Base-by-base conservation (phyloP, 2,888 invertebrate genomes). In the Notocelia uddmanniana region DNA sequence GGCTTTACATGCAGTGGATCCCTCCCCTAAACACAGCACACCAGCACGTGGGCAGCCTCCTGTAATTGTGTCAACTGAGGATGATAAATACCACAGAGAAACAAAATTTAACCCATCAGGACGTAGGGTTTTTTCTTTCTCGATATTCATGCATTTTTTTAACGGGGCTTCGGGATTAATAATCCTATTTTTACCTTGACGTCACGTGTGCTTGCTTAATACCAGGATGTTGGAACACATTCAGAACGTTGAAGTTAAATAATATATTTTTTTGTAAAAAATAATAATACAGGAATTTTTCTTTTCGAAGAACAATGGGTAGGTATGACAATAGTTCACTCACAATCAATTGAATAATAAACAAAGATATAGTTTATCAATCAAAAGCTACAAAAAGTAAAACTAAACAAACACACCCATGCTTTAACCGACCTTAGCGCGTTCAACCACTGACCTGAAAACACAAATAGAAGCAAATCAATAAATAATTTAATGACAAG, bases 401-500 rank as follows among this genome's bases (percentile, higher is more conserved):
- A 0, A 59, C 15, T 10, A 60, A 48, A 31, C 48, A 45, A 58
- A 67, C 59, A 73, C 70, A 58, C 79, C 62, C 81, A 79, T 84
- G 83, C 84, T 79, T 75, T 74, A 73, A 86, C 87, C 77, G 80
- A 87, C 87, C 87, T 88, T 73, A 74, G 69, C 21, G 15, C 74
- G 31, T 74, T 26, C 15, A 50, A 57, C 34, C 76, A 87, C 87
- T 79, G 81, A 87, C 87, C 87, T 87, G 87, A 74, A 86, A 86
- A 77, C 72, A 81, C 64, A 83, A 81, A 67, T 78, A 77, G 76
- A 67, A 73, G 13, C n/a, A 15, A 60, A 59, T 70, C 57, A 37
- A 68, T 21, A 45, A 26, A 52, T 21, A 1, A 18, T 2, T 26
- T 19, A 31, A 48, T 5, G 18, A 8, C 15, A 10, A 57, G 31